Evolutionary conservation across 2,888 invertebrate genomes (phyloP), one percentile per base, ranked within the genome.

Genomic region (Boloria euphrosyne): DNA sequence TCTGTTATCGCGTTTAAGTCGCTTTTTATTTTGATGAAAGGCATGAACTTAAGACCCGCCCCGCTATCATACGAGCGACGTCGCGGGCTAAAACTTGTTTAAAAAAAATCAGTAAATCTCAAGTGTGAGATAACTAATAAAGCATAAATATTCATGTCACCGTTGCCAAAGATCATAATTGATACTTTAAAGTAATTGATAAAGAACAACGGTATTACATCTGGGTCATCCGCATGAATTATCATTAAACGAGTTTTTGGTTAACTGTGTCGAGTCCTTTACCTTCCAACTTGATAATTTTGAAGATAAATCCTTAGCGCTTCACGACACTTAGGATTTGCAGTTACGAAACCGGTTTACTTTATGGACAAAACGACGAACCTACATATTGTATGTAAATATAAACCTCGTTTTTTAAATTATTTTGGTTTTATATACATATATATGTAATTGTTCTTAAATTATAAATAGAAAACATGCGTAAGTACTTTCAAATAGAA

Each of bases 161-260:
- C 68, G 51, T 58, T 66, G 52, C 44, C 52, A 43, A 63, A 66
- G 55, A 17, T 54, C 31, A 22, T 49, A 61, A 69, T 58, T 55
- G 62, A 62, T 61, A 65, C 49, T 58, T 63, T 55, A 66, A 57
- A 62, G 55, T 53, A 66, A 69, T 69, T 61, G 63, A 69, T 64
- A 64, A 68, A 57, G 60, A 49, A 51, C 69, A 69, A 69, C 69
- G 66, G 66, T 64, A 69, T 64, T 27, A 43, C 27, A 66, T 64
- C 66, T 64, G 64, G 66, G 66, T 58, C 69, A 51, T 60, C 66
- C 60, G 62, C 31, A 68, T 66, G 66, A 69, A 60, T 60, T 66
- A 69, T 69, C 52, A 57, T 47, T 51, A 60, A 66, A 66, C 66
- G 27, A 49, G 65, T 66, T 57, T 47, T 54, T 10, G 16, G 7